Evolutionary conservation across 2,888 invertebrate genomes (phyloP).

Genomic region (Drosophila robusta): DNA sequence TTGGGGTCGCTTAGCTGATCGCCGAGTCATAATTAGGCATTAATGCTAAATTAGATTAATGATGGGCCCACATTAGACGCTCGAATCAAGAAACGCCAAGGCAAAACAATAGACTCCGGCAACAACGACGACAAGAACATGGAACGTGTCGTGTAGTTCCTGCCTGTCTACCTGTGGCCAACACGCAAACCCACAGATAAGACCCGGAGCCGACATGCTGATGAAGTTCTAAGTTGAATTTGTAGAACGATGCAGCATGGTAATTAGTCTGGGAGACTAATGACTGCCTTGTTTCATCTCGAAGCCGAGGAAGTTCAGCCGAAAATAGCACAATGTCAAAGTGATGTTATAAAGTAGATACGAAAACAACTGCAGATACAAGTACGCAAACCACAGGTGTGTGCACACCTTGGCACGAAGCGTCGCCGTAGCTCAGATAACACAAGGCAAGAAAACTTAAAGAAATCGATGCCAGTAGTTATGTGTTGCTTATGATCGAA

Average conservation of each 20-base stretch:
- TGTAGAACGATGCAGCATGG: slow-evolving; percentile 46
- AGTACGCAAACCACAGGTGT: slow-evolving; percentile 3
- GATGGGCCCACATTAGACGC: slow-evolving; percentile 64
- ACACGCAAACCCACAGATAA: slow-evolving; percentile 52
- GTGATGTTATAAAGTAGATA: slow-evolving; percentile 18
- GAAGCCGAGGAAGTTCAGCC: slow-evolving; percentile 35
- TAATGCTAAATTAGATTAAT: slow-evolving; percentile 75
- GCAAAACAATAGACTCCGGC: slow-evolving; percentile 40
- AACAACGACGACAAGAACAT: slow-evolving; percentile 10
- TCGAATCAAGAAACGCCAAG: slow-evolving; percentile 8
- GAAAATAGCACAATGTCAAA: slow-evolving; percentile 55
- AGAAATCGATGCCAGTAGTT: too few species aligned
- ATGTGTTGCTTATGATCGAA: too few species aligned
- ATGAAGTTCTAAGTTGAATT: slow-evolving; percentile 55
- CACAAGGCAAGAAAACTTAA: neutral
- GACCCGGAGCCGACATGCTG: slow-evolving; percentile 37
- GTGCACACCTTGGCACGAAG: neutral
- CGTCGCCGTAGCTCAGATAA: too few species aligned
- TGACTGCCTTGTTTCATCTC: slow-evolving; percentile 51
- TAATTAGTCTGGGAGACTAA: slow-evolving; percentile 69
- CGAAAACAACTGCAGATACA: neutral
- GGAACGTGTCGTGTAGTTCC: slow-evolving; percentile 41
- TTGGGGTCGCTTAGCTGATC: slow-evolving; percentile 21
- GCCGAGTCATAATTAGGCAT: slow-evolving; percentile 53
- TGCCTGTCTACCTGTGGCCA: slow-evolving; percentile 21